Conservation (phyloP, 2,797 vertebrate genomes). For the Sternarchorhynchus goeldii region DNA sequence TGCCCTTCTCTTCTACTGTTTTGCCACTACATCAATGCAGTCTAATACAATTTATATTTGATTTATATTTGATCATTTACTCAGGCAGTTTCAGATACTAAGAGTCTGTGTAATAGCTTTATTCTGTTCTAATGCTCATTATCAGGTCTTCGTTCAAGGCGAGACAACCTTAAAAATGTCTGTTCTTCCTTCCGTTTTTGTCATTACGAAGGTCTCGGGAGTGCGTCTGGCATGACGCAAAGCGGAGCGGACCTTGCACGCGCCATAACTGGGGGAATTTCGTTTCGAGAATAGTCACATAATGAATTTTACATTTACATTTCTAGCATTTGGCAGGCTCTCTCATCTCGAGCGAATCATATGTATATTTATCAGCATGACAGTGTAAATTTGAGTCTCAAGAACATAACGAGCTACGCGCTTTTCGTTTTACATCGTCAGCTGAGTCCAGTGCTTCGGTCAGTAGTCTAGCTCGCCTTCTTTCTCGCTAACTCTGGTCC, state of each 20-base stretch:
- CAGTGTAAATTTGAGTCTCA: too few relatives aligned
- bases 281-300: too few relatives aligned
- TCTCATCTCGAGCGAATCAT: too few relatives aligned
- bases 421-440: conserved; percentile 15
- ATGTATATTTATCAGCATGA: too few relatives aligned
- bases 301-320: too few relatives aligned
- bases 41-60: conserved; percentile 4
- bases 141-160: not conserved
- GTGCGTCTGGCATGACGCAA: not conserved
- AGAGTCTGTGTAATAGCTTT: not conserved
- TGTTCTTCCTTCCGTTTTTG: not conserved
- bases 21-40: not conserved
- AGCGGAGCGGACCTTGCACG: not conserved
- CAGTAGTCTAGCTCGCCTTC: not conserved
- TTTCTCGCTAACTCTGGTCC: conserved; percentile 12
- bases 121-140: not conserved
- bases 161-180: not conserved
- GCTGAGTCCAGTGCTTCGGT: not conserved
- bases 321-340: too few relatives aligned
- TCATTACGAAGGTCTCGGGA: not conserved
- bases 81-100: not conserved
- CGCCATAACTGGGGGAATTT: not conserved
- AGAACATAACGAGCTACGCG: not conserved
- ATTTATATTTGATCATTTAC: conserved; percentile 16
- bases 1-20: not conserved